These are phyloP conservation scores for Callionymus lyra DNA, from an alignment of 2,113 vertebrate species.

Conservation along the genomic window DNA sequence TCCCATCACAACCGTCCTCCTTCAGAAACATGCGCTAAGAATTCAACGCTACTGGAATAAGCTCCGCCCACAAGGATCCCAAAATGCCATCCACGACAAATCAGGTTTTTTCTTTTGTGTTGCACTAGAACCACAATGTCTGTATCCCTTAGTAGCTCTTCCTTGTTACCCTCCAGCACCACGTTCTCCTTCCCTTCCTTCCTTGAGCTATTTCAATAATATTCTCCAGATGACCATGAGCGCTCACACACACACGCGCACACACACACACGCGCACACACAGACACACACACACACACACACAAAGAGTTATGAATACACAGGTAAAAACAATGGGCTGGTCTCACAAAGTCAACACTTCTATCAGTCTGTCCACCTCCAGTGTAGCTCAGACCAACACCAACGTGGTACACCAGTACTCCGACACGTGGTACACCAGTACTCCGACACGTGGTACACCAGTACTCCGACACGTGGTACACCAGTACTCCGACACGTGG, in stretches of 20 bases:
- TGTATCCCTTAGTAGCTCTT: conserved; percentile 26
- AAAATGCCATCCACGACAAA: conserved; percentile 30
- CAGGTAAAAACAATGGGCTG: neutral
- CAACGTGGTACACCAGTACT: too few species aligned
- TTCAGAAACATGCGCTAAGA: conserved; percentile 13
- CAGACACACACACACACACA: conserved; percentile 1
- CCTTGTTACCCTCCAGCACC: neutral
- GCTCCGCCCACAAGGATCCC: conserved; percentile 27
- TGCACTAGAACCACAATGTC: conserved; percentile 57
- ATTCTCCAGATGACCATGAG: too few species aligned
- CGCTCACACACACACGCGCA: conserved; percentile 1
- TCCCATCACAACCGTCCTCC: conserved; percentile 2
- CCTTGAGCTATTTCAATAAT: conserved; percentile 22
- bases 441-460: too few species aligned
- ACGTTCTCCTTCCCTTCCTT: conserved; percentile 4
- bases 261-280: neutral
- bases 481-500: too few species aligned
- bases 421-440: too few species aligned
- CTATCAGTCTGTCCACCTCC: neutral
- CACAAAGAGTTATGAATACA: neutral
- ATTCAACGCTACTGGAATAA: conserved; percentile 25
- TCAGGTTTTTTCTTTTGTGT: conserved; percentile 47
- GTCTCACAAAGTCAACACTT: neutral
- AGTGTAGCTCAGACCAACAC: conserved; percentile 1
- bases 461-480: too few species aligned